Percentiles rank a stretch among this genome's conserved stretches.
These are phyloP conservation scores for Folsomia candida DNA, from an alignment of 2,888 invertebrate genomes.

Conservation along the genomic window DNA sequence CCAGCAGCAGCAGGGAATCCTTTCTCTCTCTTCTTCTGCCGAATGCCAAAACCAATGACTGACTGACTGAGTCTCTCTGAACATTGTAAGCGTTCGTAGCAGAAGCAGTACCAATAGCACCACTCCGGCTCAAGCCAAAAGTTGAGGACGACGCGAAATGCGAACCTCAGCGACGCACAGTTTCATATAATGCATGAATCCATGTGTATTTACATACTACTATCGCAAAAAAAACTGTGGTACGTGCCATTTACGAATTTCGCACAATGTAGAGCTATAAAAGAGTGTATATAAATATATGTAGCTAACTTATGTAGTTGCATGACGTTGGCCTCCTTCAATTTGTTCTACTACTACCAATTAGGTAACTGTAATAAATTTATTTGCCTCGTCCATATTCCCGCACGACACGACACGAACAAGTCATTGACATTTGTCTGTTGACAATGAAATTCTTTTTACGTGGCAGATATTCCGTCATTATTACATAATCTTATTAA, in stretches of 20 bases:
- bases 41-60: constrained; percentile 19
- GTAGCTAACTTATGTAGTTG: not conserved
- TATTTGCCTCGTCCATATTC: too few relatives aligned
- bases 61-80: constrained; percentile 8
- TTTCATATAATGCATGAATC: too few relatives aligned
- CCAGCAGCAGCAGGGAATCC: constrained; percentile 16
- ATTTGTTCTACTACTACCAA: too few relatives aligned
- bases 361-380: too few relatives aligned
- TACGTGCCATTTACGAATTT: not conserved
- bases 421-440: too few relatives aligned
- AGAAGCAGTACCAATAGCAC: not conserved
- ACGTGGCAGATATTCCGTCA: too few relatives aligned
- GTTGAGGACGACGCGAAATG: constrained; percentile 12
- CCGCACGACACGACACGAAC: too few relatives aligned
- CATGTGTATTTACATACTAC: too few relatives aligned
- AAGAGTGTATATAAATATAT: not conserved
- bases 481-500: too few relatives aligned
- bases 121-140: not conserved
- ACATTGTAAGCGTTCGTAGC: not conserved
- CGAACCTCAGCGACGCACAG: not conserved
- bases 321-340: too few relatives aligned
- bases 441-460: too few relatives aligned
- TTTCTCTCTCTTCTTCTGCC: constrained; percentile 14
- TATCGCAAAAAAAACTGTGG: not conserved
- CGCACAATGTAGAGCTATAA: not conserved